Evolutionary conservation across 1,140 invertebrate genomes (phyloP).

Genomic region (Gerris buenoi): DNA sequence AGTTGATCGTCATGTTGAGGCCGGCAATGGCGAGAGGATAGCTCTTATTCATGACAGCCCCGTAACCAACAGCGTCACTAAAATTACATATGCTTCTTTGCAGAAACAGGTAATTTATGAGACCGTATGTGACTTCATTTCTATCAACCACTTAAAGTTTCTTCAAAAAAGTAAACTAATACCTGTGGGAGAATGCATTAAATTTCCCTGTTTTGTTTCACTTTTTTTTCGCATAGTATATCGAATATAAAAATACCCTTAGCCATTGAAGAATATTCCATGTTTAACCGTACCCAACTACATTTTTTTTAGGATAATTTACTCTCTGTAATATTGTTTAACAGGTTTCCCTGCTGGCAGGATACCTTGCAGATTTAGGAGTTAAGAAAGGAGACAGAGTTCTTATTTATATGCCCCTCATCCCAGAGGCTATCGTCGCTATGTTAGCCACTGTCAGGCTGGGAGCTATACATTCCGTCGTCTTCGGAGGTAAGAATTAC

Average conservation of each 20-base stretch:
- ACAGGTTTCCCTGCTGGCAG: constrained; percentile 59
- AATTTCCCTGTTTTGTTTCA: too few species aligned
- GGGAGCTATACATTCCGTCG: constrained; percentile 73
- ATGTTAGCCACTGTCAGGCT: constrained; percentile 69
- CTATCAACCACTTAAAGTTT: too few species aligned
- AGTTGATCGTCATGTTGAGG: constrained; percentile 71
- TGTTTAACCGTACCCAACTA: too few species aligned
- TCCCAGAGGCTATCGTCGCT: constrained; percentile 70
- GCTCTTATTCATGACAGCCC: constrained; percentile 85
- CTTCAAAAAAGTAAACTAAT: too few species aligned
- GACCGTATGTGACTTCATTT: too few species aligned
- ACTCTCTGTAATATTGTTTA: too few species aligned
- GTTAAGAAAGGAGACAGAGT: constrained; percentile 62
- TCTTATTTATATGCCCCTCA: constrained; percentile 81
- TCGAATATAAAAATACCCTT: too few species aligned
- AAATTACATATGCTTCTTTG: constrained; percentile 67
- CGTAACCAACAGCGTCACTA: constrained; percentile 52
- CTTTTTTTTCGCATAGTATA: too few species aligned
- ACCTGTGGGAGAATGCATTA: too few species aligned
- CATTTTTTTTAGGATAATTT: too few species aligned
- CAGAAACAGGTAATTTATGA: constrained; percentile 45
- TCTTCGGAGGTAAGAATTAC: constrained; percentile 70
- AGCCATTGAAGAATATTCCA: too few species aligned
- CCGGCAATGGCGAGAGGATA: constrained; percentile 55
- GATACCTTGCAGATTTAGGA: constrained; percentile 52